Evolutionary conservation across 2,113 vertebrate genomes (phyloP).

Genomic region (Jacana jacana): DNA sequence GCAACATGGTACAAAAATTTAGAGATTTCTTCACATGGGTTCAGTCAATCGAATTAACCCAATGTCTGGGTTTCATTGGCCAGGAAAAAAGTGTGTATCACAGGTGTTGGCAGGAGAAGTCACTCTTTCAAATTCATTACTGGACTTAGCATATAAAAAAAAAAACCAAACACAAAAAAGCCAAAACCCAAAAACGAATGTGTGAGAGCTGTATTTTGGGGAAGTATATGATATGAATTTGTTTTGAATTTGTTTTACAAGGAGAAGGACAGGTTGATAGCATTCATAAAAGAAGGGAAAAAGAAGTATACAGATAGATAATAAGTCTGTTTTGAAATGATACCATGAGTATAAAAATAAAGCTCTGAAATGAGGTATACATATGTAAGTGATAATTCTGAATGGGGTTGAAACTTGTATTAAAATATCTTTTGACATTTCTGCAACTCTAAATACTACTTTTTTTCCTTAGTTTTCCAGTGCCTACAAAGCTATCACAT

Average conservation of each 20-base stretch:
- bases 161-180: too few relatives aligned
- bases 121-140: slow-evolving; percentile 5
- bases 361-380: neutral
- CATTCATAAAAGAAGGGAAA: neutral
- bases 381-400: neutral
- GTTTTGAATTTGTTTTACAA: neutral
- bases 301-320: neutral
- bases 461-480: neutral
- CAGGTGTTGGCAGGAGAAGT: neutral
- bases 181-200: too few relatives aligned
- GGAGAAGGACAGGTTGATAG: neutral
- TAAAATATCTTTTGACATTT: neutral
- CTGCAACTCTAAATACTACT: neutral
- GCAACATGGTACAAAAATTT: neutral
- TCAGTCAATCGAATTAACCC: neutral
- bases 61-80: neutral
- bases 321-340: neutral
- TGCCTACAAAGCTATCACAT: neutral
- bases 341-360: neutral
- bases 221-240: neutral
- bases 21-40: neutral
- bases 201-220: neutral
- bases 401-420: neutral
- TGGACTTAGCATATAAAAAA: neutral
- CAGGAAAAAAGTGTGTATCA: neutral